These are phyloP conservation scores for Pinctada fucata DNA, from an alignment of 2,888 invertebrate genomes.

Conservation along the genomic window DNA sequence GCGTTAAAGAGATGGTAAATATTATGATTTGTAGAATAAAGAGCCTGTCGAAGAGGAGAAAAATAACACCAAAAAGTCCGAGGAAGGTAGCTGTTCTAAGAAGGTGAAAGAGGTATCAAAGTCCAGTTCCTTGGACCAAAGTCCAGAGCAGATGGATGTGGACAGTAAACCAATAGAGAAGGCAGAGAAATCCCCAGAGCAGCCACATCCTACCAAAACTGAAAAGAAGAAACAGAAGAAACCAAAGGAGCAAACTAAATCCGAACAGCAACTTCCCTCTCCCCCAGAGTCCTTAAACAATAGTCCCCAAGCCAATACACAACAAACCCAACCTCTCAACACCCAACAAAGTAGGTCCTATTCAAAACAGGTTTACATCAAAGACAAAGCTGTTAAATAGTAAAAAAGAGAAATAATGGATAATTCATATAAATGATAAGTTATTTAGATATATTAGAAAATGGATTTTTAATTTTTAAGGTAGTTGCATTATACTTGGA, in stretches of 20 bases:
- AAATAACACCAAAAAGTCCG: neutral
- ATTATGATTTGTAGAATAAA: slow-evolving; percentile 4
- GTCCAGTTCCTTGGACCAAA: neutral
- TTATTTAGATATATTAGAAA: no score
- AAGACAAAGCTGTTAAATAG: no score
- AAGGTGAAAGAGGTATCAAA: slow-evolving; percentile 15
- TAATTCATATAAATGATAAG: no score
- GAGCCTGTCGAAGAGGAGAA: slow-evolving; percentile 14
- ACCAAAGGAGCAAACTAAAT: neutral
- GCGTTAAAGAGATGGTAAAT: neutral
- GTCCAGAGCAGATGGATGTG: slow-evolving; percentile 26
- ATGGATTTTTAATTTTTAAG: no score
- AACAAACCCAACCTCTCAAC: neutral
- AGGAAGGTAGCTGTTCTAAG: slow-evolving; percentile 8
- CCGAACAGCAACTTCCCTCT: slow-evolving; percentile 3
- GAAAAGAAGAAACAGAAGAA: slow-evolving; percentile 11
- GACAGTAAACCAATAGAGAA: slow-evolving; percentile 24
- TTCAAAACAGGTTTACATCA: neutral
- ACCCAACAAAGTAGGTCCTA: slow-evolving; percentile 5
- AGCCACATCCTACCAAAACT: neutral
- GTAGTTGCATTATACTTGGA: no score
- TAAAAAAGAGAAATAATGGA: no score
- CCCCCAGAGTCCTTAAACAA: neutral
- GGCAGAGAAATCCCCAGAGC: neutral
- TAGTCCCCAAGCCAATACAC: neutral